Conservation (phyloP, 1,140 invertebrate species). For the Bacillus rossius region DNA sequence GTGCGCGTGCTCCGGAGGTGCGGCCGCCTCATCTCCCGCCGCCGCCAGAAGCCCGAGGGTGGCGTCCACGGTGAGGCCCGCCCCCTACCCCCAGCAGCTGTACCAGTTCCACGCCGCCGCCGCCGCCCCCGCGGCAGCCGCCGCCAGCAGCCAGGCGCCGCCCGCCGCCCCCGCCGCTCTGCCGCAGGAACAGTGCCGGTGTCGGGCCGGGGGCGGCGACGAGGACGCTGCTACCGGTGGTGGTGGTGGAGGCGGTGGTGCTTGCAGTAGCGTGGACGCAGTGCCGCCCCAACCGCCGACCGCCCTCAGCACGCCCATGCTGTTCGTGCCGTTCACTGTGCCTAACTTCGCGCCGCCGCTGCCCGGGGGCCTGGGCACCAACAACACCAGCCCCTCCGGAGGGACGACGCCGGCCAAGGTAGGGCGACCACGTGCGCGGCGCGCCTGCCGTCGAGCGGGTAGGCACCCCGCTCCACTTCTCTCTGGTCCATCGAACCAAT, state of each 20-base stretch:
- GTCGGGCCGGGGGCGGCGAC: conserved; percentile 6
- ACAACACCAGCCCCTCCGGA: conserved; percentile 14
- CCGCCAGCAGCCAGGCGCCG: conserved; percentile 7
- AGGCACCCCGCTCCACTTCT: too few species aligned
- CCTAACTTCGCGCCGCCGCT: conserved; percentile 17
- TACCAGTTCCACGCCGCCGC: conserved; percentile 7
- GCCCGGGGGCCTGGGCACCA: conserved; percentile 12
- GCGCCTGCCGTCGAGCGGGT: too few species aligned
- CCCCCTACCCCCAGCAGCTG: conserved; percentile 11
- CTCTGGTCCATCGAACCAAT: too few species aligned
- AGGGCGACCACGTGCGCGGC: not conserved
- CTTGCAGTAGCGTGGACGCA: conserved; percentile 1
- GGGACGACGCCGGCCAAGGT: conserved; percentile 17
- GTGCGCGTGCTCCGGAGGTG: conserved; percentile 4
- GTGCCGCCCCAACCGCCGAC: not conserved
- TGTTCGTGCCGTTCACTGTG: conserved; percentile 19
- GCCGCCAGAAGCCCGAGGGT: conserved; percentile 11
- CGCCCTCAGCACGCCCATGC: conserved; percentile 13
- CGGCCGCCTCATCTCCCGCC: not conserved
- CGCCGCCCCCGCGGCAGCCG: not conserved
- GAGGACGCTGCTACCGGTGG: conserved; percentile 1
- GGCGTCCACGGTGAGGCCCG: conserved; percentile 16
- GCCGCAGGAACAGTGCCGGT: conserved; percentile 12
- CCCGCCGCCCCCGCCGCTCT: not conserved
- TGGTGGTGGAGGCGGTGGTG: not conserved